Conservation (phyloP, 2,113 vertebrate genomes). For the Motacilla tschutschensis region DNA sequence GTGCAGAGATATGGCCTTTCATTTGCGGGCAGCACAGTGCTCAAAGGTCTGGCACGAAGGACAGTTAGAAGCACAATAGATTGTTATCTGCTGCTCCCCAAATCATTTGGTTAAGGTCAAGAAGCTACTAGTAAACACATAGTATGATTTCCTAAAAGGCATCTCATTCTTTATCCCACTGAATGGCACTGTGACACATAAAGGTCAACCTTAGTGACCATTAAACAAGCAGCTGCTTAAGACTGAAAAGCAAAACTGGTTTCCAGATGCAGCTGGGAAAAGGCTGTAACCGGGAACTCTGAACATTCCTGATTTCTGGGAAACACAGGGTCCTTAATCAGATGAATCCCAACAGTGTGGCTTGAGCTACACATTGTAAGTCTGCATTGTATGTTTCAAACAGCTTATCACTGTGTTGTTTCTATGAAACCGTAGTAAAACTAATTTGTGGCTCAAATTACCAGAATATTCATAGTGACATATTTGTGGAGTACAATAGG, state of each 20-base stretch:
- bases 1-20: not conserved
- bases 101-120: conserved; percentile 37
- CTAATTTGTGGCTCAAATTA: not conserved
- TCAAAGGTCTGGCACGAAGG: not conserved
- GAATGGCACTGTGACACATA: conserved; percentile 28
- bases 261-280: conserved; percentile 1
- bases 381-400: not conserved
- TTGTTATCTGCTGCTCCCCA: not conserved
- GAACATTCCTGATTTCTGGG: not conserved
- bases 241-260: conserved; percentile 12
- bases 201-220: conserved; percentile 15
- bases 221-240: not conserved
- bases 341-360: not conserved
- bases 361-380: fast-evolving
- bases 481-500: not conserved
- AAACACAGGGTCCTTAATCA: not conserved
- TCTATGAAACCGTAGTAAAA: not conserved
- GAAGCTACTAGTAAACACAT: conserved; percentile 42
- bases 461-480: not conserved
- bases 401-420: not conserved
- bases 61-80: not conserved
- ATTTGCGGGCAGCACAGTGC: not conserved
- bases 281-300: not conserved
- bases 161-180: conserved; percentile 4
- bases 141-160: conserved; percentile 18